Evolutionary conservation across 1,140 invertebrate genomes (phyloP).

Genomic region (Drosophila ambigua): DNA sequence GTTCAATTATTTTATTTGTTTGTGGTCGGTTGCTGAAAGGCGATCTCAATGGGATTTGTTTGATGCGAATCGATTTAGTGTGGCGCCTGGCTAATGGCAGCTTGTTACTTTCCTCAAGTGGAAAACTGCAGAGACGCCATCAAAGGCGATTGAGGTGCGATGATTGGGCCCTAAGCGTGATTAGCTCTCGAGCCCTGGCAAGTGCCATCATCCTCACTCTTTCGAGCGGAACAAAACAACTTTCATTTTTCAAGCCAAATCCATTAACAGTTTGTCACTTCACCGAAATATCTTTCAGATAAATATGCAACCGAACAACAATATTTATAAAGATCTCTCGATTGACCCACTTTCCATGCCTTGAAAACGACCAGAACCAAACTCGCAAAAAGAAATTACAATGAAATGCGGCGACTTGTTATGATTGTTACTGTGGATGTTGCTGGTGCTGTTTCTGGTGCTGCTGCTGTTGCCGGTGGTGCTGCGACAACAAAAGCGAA

Average conservation of each 20-base stretch:
- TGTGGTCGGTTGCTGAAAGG: conserved; percentile 48
- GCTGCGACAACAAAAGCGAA: conserved; percentile 22
- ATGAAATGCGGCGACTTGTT: conserved; percentile 47
- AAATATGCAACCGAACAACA: conserved; percentile 49
- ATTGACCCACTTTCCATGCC: conserved; percentile 57
- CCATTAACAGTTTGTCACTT: conserved; percentile 58
- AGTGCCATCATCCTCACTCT: conserved; percentile 14
- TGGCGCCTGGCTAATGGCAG: conserved; percentile 53
- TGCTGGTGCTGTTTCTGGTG: too few species aligned
- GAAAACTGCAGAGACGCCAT: conserved; percentile 19
- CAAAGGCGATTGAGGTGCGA: conserved; percentile 36
- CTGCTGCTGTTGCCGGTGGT: not conserved
- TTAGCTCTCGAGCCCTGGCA: conserved; percentile 30
- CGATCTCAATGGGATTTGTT: conserved; percentile 39
- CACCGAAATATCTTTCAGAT: conserved; percentile 51
- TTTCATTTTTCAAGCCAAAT: conserved; percentile 57
- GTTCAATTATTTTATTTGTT: conserved; percentile 63
- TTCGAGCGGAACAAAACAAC: conserved; percentile 25
- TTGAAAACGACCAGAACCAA: conserved; percentile 32
- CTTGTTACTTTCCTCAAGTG: conserved; percentile 37
- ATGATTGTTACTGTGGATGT: conserved; percentile 17
- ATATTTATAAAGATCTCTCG: conserved; percentile 59
- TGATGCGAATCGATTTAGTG: conserved; percentile 39
- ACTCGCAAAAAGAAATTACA: conserved; percentile 52
- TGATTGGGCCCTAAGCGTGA: conserved; percentile 44